Evolutionary conservation across 2,113 vertebrate species (phyloP).

Genomic region (Hippocampus barbouri): DNA sequence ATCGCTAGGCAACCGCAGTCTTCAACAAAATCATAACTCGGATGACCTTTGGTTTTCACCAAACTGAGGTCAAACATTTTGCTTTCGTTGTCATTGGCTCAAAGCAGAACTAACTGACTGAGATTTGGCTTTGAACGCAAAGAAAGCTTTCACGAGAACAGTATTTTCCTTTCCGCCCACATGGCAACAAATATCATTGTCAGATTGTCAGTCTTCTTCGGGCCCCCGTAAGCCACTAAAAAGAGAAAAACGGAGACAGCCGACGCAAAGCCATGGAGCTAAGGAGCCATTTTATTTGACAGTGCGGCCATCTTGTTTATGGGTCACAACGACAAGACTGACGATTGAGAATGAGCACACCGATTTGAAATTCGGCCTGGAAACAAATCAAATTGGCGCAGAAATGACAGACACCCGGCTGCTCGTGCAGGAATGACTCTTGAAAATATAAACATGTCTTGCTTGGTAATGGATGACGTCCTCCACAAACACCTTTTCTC

Average conservation of each 20-base stretch:
- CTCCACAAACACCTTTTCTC: not conserved
- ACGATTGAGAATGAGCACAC: not conserved
- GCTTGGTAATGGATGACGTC: conserved; percentile 34
- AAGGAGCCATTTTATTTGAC: not conserved
- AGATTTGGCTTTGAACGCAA: too few relatives aligned
- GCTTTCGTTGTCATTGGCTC: too few relatives aligned
- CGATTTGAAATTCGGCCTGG: conserved; percentile 49
- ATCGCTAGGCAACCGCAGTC: too few relatives aligned
- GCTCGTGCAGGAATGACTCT: conserved; percentile 50
- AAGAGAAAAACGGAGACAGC: not conserved
- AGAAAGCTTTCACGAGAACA: not conserved
- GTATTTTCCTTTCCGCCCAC: not conserved
- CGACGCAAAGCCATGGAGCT: not conserved
- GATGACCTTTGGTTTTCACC: too few relatives aligned
- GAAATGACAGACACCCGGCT: conserved; percentile 49
- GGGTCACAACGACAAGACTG: not conserved
- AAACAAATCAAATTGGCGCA: conserved; percentile 54
- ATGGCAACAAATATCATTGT: not conserved
- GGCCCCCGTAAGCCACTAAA: not conserved
- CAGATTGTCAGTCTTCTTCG: not conserved
- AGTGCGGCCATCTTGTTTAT: not conserved
- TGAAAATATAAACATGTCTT: conserved; percentile 30
- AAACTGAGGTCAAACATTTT: too few relatives aligned
- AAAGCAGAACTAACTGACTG: too few relatives aligned
- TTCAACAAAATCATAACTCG: too few relatives aligned